phyloP scores from a whole-genome alignment of 2,888 invertebrate species.

The Plagodis dolabraria region DNA sequence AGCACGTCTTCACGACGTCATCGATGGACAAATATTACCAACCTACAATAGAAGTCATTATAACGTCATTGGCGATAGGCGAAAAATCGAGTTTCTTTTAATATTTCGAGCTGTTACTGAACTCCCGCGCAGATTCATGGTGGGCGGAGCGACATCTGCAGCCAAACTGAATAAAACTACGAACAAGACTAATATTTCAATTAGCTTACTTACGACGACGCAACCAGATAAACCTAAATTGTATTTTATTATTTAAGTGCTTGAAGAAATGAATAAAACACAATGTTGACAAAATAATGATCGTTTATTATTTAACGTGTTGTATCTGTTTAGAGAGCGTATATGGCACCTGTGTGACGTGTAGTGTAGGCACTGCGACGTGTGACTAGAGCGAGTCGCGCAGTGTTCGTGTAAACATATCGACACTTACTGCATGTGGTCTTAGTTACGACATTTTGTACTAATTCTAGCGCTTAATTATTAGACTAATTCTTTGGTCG shows the following conservation, averaged over 20 bases:
- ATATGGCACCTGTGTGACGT: conserved; percentile 69
- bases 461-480: conserved; percentile 59
- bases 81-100: too few relatives aligned
- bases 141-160: too few relatives aligned
- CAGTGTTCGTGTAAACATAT: conserved; percentile 46
- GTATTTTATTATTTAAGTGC: conserved; percentile 48
- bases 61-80: too few relatives aligned
- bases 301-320: conserved; percentile 38
- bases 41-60: too few relatives aligned
- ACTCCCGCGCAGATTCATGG: too few relatives aligned
- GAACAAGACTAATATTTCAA: too few relatives aligned
- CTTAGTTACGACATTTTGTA: conserved; percentile 46
- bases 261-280: conserved; percentile 53
- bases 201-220: too few relatives aligned
- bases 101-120: too few relatives aligned
- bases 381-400: conserved; percentile 70
- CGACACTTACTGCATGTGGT: conserved; percentile 49
- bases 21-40: too few relatives aligned
- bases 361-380: conserved; percentile 31
- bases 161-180: too few relatives aligned
- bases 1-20: too few relatives aligned
- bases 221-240: too few relatives aligned
- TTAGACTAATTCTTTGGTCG: conserved; percentile 76
- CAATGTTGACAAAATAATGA: conserved; percentile 56
- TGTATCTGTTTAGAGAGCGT: conserved; percentile 53